Base-by-base conservation (phyloP, 2,888 invertebrate species). In the Ochlodes sylvanus region DNA sequence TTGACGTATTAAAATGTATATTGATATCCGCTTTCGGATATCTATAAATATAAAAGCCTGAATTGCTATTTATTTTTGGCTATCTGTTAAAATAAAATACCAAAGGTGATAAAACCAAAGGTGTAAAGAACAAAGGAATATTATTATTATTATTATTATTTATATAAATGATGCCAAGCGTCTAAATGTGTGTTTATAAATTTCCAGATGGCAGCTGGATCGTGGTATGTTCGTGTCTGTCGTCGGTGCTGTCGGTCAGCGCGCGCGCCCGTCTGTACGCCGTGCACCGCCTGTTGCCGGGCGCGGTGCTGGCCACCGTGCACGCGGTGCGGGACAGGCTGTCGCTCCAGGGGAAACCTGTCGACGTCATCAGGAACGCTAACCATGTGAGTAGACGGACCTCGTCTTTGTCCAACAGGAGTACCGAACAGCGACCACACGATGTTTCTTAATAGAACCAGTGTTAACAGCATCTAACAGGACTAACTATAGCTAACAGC, bases 251-350 rank as follows among this genome's bases (percentile, higher is more conserved):
- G 32, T 73, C 84, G 0, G 74, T 70, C 27, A 88, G 90, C 47
- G 69, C 57, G 0, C 88, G 89, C 42, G 77, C 80, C 1, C 84
- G 92, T 0, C 57, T 44, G 41, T 90, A 87, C 75, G 80, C 80
- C 67, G 80, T 82, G 27, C 92, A 92, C 68, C 79, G 90, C 0
- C 77, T 72, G 2, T 66, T 90, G 34, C 80, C 88, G 34, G 77
- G 77, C 0, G 47, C 74, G 6, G 47, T 89, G 44, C 72, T 86
- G 2, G 72, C 71, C 2, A 73, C 83, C 0, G 68, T 91, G 42
- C 89, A 85, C 38, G 75, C 81, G 0, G 77, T 86, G 9, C 77
- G 92, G 0, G 92, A 93, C 72, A 81, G 83, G 7, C 83, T 92
- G 32, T 83, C 90, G 6, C 72, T 91, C 71, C 79, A 81, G 17